Conservation (phyloP, 1,140 invertebrate genomes). For the Oncopodura yosiiana region DNA sequence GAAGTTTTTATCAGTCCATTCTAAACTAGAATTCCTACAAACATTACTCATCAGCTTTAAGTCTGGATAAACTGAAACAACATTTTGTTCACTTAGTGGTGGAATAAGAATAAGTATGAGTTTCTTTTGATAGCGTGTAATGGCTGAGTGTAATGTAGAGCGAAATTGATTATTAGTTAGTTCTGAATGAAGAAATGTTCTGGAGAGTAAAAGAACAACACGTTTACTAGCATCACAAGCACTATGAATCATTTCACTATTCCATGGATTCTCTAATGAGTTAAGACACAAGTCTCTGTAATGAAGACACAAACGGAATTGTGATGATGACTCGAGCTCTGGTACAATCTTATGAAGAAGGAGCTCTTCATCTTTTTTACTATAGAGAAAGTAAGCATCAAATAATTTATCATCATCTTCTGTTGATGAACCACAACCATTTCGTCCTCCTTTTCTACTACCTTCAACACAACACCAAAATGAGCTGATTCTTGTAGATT, state of each 20-base stretch:
- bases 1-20: slow-evolving; percentile 27
- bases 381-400: slow-evolving; percentile 87
- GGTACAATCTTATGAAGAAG: slow-evolving; percentile 70
- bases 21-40: slow-evolving; percentile 4
- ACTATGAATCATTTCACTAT: slow-evolving; percentile 60
- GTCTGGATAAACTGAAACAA: slow-evolving; percentile 14
- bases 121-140: slow-evolving; percentile 70
- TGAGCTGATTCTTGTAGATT: not conserved
- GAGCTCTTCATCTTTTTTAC: slow-evolving; percentile 81
- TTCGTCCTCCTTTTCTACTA: not conserved
- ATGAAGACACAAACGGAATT: slow-evolving; percentile 42
- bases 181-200: slow-evolving; percentile 75
- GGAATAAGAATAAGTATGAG: slow-evolving; percentile 53
- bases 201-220: slow-evolving; percentile 66
- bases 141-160: slow-evolving; percentile 69
- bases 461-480: not conserved
- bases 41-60: not conserved
- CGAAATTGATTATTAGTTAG: slow-evolving; percentile 70
- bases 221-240: slow-evolving; percentile 73
- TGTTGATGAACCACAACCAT: not conserved
- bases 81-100: slow-evolving; percentile 26
- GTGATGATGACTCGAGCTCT: slow-evolving; percentile 57
- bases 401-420: slow-evolving; percentile 72
- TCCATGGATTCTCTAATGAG: slow-evolving; percentile 57
- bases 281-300: slow-evolving; percentile 66